These are phyloP conservation scores for Microtus pennsylvanicus DNA, from an alignment of 2,113 vertebrate genomes.

Conservation along the genomic window DNA sequence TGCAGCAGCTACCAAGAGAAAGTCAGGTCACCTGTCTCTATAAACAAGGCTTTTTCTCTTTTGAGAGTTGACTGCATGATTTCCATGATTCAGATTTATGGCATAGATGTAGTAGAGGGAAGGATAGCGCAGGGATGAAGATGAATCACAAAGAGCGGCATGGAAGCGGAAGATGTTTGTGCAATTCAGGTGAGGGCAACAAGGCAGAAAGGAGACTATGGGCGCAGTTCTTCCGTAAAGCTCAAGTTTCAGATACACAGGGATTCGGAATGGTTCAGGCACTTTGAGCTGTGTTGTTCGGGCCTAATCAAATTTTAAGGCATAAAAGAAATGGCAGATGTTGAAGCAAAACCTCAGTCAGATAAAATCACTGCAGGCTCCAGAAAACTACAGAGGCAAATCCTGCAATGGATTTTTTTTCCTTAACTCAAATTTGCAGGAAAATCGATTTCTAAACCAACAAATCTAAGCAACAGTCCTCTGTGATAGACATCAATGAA, in stretches of 20 bases:
- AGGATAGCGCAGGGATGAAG: not conserved
- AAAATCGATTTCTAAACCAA: constrained; percentile 13
- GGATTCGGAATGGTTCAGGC: not conserved
- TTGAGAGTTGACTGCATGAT: not conserved
- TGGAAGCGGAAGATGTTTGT: not conserved
- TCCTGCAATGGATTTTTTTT: not conserved
- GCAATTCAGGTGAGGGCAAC: not conserved
- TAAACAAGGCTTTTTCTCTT: not conserved
- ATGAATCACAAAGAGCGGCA: not conserved
- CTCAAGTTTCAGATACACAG: not conserved
- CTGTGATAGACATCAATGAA: not conserved
- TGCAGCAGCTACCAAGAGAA: not conserved
- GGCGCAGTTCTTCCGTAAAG: not conserved
- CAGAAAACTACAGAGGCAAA: not conserved
- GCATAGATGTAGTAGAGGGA: not conserved
- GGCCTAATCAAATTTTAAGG: not conserved
- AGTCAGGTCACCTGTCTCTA: not conserved
- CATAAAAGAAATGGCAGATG: not conserved
- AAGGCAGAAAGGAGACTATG: not conserved
- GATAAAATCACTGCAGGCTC: not conserved
- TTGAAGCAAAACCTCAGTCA: not conserved
- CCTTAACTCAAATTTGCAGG: not conserved
- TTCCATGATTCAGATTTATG: not conserved
- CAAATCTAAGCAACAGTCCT: not conserved
- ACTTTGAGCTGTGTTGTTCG: not conserved